Conservation (phyloP, 2,888 invertebrate genomes). For the Conomelus anceps region DNA sequence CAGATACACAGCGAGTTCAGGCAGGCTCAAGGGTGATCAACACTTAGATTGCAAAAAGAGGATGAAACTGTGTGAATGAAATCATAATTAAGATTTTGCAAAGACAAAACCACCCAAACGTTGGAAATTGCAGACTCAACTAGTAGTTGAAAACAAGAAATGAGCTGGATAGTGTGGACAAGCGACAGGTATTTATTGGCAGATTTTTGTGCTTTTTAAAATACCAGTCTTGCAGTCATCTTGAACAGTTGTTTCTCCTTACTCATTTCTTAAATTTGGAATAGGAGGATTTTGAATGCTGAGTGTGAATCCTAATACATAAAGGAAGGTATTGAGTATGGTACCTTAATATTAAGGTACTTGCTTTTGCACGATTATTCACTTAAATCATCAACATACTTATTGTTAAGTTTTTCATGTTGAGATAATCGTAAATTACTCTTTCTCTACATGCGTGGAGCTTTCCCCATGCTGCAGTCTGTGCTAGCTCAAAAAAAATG, state of each 20-base stretch:
- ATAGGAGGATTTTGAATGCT: neutral
- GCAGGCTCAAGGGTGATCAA: neutral
- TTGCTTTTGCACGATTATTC: neutral
- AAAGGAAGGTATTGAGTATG: neutral
- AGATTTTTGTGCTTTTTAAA: conserved; percentile 9
- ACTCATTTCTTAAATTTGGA: neutral
- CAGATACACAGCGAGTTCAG: neutral
- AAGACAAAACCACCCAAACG: neutral
- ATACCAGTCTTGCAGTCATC: conserved; percentile 10
- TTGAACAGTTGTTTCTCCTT: neutral
- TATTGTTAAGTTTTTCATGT: conserved; percentile 14
- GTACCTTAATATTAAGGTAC: no score
- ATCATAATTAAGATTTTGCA: neutral
- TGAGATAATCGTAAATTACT: neutral
- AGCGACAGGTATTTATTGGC: conserved; percentile 6
- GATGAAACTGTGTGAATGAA: neutral
- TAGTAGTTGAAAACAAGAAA: neutral
- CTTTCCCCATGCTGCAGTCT: conserved; percentile 37
- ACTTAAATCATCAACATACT: conserved; percentile 23
- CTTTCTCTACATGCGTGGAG: conserved; percentile 21
- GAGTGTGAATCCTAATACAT: neutral
- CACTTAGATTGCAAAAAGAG: neutral
- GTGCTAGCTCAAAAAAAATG: conserved; percentile 32
- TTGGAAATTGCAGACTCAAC: neutral
- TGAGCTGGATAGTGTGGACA: neutral